phyloP scores from a whole-genome alignment of 2,113 vertebrate species.

The Pseudonaja textilis region DNA sequence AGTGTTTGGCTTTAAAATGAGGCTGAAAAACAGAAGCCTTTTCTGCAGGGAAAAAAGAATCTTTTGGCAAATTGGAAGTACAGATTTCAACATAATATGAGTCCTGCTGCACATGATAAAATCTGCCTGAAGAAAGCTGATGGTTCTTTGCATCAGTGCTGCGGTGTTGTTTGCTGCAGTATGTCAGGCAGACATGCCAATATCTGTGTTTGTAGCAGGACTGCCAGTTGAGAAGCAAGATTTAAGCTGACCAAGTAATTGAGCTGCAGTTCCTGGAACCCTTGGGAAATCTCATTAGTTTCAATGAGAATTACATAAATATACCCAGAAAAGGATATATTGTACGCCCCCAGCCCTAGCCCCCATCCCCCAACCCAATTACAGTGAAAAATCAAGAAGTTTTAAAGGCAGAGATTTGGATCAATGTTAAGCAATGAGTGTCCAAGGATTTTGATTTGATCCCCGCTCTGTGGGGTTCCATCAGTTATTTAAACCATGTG shows the following conservation, averaged over 20 bases:
- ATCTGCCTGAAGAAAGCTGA: background rate
- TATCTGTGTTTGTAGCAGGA: background rate
- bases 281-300: conserved; percentile 37
- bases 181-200: background rate
- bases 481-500: conserved; percentile 63
- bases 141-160: background rate
- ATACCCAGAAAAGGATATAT: conserved; percentile 16
- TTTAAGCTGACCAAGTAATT: conserved; percentile 13
- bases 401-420: conserved; percentile 53
- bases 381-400: conserved; percentile 25
- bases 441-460: conserved; percentile 58
- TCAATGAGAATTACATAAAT: conserved; percentile 21
- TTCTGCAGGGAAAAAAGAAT: background rate
- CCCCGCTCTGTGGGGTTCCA: conserved; percentile 41
- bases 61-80: background rate
- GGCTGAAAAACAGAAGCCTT: background rate
- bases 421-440: conserved; percentile 49
- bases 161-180: background rate
- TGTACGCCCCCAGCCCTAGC: background rate
- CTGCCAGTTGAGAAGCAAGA: background rate
- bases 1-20: background rate
- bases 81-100: background rate
- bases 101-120: background rate
- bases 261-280: background rate
- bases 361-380: conserved; percentile 16